A percentile compares a stretch with the other conserved stretches of the same genome.
phyloP scores from a whole-genome alignment of 2,888 invertebrate genomes.

The Branchipolynoe longqiensis region DNA sequence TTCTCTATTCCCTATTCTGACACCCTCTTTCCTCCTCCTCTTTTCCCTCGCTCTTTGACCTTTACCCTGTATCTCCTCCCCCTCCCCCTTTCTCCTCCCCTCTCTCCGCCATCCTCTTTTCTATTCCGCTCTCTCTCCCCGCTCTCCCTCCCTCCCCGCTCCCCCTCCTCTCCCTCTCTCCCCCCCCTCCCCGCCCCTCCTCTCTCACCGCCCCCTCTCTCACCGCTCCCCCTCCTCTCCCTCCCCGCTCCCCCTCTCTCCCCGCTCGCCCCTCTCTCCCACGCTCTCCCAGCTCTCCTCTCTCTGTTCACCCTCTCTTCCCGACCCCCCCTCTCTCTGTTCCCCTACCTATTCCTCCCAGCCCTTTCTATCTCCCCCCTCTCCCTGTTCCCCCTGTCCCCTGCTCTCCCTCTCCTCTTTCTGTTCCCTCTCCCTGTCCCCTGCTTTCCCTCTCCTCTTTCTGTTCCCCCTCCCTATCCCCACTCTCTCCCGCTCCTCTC shows the following conservation, averaged over 20 bases:
- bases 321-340: background rate
- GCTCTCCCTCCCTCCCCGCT: background rate
- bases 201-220: background rate
- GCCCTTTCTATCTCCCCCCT: no score
- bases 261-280: background rate
- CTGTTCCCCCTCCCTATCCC: background rate
- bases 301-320: background rate
- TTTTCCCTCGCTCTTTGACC: background rate
- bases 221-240: background rate
- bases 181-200: background rate
- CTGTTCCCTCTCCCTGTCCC: background rate
- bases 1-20: background rate
- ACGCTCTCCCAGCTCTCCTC: background rate
- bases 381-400: background rate
- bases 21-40: background rate
- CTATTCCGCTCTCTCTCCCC: background rate
- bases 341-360: background rate
- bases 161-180: background rate
- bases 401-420: background rate
- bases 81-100: background rate
- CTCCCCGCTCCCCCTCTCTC: background rate
- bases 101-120: background rate
- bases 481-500: no score
- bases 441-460: background rate
- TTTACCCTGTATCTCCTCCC: background rate